A percentile compares a stretch with the other conserved stretches of the same genome.
phyloP scores from a whole-genome alignment of 2,797 vertebrate genomes.

The Xiphophorus birchmanni region DNA sequence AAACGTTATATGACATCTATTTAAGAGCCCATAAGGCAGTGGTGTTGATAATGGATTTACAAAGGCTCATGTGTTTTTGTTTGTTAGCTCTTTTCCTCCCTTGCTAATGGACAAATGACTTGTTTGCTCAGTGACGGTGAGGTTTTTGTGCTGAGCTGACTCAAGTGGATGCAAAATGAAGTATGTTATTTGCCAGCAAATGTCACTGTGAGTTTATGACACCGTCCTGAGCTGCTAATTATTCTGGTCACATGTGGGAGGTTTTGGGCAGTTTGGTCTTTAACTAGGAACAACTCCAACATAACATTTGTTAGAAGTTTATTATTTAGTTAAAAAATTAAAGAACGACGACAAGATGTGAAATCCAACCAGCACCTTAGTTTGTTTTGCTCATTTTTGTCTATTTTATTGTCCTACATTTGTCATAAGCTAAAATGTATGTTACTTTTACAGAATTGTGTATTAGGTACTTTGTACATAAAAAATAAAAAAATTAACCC shows the following conservation, averaged over 20 bases:
- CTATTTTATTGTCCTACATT: background rate
- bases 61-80: constrained; percentile 45
- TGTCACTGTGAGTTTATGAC: background rate
- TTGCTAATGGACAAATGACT: constrained; percentile 38
- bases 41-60: constrained; percentile 35
- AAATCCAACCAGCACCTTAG: no score
- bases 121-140: constrained; percentile 22
- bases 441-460: no score
- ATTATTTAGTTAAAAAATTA: background rate
- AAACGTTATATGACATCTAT: constrained; percentile 39
- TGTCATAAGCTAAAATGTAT: background rate
- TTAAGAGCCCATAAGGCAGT: constrained; percentile 23
- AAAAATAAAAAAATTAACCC: no score
- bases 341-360: background rate
- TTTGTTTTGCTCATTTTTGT: background rate
- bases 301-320: background rate
- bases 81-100: constrained; percentile 24
- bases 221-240: background rate
- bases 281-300: background rate
- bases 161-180: constrained; percentile 14
- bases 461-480: no score
- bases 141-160: constrained; percentile 16
- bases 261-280: background rate
- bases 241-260: background rate
- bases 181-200: background rate